These are phyloP conservation scores for Automeris io DNA, from an alignment of 2,888 invertebrate genomes.

Conservation along the genomic window DNA sequence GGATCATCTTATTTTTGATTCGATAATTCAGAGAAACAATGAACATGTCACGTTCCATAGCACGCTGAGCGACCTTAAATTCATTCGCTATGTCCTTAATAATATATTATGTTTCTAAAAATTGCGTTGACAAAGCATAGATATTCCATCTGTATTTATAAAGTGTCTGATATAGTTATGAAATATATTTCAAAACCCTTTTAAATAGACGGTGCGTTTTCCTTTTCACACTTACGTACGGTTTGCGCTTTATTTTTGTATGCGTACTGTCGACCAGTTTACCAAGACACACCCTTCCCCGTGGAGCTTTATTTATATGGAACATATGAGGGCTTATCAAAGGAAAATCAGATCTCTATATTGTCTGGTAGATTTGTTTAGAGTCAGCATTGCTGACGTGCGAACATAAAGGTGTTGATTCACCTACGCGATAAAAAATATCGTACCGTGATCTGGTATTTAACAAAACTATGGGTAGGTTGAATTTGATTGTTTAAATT, in stretches of 20 bases:
- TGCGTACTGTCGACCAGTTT: conserved; percentile 16
- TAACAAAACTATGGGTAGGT: no score
- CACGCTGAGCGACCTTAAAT: no score
- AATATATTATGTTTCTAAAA: no score
- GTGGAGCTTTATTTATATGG: conserved; percentile 8
- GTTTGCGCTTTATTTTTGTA: conserved; percentile 16
- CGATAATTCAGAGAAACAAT: no score
- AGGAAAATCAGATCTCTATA: conserved; percentile 11
- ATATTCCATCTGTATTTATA: not conserved
- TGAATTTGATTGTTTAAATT: no score
- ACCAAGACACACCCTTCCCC: conserved; percentile 12
- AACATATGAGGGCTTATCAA: conserved; percentile 5
- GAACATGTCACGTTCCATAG: no score
- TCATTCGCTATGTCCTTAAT: no score
- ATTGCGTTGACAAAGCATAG: no score
- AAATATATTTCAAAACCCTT: conserved; percentile 4
- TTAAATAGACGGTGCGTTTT: conserved; percentile 27
- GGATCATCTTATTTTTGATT: no score
- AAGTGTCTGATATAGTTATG: not conserved
- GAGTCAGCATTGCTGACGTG: conserved; percentile 11
- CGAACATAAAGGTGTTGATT: not conserved
- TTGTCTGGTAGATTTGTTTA: conserved; percentile 11
- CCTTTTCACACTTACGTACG: conserved; percentile 20
- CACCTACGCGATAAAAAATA: conserved; percentile 7
- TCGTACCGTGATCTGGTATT: no score